Percentiles rank a stretch among this genome's conserved stretches.
These are phyloP conservation scores for Glossophaga mutica DNA, from an alignment of 2,797 vertebrate genomes.

Conservation along the genomic window DNA sequence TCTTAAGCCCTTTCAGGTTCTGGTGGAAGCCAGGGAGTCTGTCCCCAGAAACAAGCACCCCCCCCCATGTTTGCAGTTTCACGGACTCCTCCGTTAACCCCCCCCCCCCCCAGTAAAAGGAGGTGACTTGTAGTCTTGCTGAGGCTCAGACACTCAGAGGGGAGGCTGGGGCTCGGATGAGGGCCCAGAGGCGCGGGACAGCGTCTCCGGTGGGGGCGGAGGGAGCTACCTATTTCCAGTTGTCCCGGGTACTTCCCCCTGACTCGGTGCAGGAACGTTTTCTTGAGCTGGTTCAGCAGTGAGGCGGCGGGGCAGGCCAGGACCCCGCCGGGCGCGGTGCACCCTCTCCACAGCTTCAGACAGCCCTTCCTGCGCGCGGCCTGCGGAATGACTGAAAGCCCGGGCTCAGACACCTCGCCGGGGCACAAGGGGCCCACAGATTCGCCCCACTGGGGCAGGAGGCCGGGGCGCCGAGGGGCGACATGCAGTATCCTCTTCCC, in stretches of 20 bases:
- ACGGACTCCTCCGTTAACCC: neutral
- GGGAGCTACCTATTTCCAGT: conserved; percentile 90
- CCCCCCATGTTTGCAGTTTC: accelerated
- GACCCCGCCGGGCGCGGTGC: conserved; percentile 79
- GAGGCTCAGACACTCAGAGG: neutral
- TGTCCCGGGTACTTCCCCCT: conserved; percentile 92
- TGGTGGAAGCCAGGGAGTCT: neutral
- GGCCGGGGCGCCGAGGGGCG: accelerated
- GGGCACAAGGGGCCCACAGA: accelerated
- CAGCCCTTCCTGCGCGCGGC: conserved; percentile 84
- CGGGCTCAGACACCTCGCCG: neutral
- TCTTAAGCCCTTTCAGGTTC: neutral
- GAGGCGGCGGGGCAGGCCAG: conserved; percentile 85
- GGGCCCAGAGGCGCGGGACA: accelerated
- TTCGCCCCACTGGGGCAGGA: neutral
- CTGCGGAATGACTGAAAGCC: conserved; percentile 86
- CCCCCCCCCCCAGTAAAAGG: neutral
- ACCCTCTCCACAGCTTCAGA: conserved; percentile 90
- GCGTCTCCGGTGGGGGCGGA: accelerated
- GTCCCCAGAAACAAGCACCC: neutral
- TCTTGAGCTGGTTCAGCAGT: conserved; percentile 86
- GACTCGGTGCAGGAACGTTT: conserved; percentile 86
- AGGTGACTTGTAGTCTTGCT: neutral
- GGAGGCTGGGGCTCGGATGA: accelerated
- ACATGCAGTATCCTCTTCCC: neutral